Percentiles rank a stretch among this genome's conserved stretches.
These are phyloP conservation scores for Sympetrum striolatum DNA, from an alignment of 2,888 invertebrate genomes.

Conservation along the genomic window DNA sequence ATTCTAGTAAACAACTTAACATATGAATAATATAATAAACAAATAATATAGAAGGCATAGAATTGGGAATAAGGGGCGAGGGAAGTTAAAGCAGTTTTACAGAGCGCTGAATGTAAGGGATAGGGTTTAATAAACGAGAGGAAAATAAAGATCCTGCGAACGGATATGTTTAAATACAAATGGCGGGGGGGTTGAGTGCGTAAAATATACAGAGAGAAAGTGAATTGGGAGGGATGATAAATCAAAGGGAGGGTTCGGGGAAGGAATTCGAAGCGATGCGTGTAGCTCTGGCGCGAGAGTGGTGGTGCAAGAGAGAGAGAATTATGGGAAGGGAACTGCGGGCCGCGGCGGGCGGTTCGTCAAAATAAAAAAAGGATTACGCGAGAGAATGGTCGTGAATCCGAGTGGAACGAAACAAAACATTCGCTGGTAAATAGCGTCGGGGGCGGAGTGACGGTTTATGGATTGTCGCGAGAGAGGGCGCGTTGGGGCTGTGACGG, in stretches of 20 bases:
- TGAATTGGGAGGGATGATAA: constrained; percentile 5
- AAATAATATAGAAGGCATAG: neutral
- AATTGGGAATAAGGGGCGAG: neutral
- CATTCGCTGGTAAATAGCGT: neutral
- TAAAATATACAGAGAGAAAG: neutral
- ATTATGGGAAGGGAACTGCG: neutral
- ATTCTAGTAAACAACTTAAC: too few relatives aligned
- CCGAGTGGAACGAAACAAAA: constrained; percentile 30
- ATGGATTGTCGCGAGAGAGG: neutral
- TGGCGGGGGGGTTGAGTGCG: neutral
- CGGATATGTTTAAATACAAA: neutral
- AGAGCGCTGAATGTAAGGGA: neutral
- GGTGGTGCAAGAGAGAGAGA: neutral
- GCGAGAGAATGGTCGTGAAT: constrained; percentile 22
- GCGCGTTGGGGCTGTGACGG: neutral
- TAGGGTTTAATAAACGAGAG: neutral
- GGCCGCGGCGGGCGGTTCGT: constrained; percentile 9
- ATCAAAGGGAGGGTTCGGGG: neutral
- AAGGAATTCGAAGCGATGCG: neutral
- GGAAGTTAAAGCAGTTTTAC: neutral
- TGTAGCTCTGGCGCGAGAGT: neutral
- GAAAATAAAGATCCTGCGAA: neutral
- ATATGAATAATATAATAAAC: too few relatives aligned
- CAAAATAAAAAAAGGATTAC: constrained; percentile 14
- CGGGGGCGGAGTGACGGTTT: neutral